Conservation (phyloP, 2,797 vertebrate genomes). For the Galagoides demidoff region DNA sequence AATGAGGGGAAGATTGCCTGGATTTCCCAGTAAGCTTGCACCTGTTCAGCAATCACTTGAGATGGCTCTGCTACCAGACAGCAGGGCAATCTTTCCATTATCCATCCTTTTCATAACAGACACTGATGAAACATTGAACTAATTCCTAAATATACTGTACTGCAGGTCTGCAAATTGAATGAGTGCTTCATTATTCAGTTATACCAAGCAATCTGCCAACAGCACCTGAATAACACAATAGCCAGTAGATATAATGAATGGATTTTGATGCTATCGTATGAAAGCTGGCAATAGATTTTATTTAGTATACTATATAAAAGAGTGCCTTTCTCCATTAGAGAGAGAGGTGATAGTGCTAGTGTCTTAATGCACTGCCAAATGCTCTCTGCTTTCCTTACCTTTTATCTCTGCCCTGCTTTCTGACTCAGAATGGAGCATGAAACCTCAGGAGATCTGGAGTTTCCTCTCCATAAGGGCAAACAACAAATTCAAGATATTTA, state of each 20-base stretch:
- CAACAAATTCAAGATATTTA: constrained; percentile 46
- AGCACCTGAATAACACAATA: constrained; percentile 63
- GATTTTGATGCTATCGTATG: constrained; percentile 64
- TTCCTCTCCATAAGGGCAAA: constrained; percentile 17
- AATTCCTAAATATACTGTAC: constrained; percentile 66
- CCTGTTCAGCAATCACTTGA: constrained; percentile 36
- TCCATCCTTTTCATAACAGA: constrained; percentile 67
- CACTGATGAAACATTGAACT: constrained; percentile 69
- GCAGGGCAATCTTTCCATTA: constrained; percentile 67
- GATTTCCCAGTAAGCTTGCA: constrained; percentile 36
- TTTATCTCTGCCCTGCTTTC: constrained; percentile 41
- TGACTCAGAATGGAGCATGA: constrained; percentile 37
- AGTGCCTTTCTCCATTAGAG: constrained; percentile 59
- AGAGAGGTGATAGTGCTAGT: constrained; percentile 4
- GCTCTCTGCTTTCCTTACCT: constrained; percentile 34
- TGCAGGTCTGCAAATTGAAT: constrained; percentile 68
- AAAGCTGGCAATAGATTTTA: constrained; percentile 63
- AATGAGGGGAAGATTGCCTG: constrained; percentile 22
- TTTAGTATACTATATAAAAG: constrained; percentile 61
- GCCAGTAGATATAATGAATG: constrained; percentile 57
- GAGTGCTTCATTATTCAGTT: constrained; percentile 74
- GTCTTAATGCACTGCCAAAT: constrained; percentile 48
- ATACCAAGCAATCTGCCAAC: constrained; percentile 62
- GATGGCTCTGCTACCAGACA: constrained; percentile 52
- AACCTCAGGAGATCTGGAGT: background rate